phyloP scores from a whole-genome alignment of 2,797 vertebrate genomes.

The Enteromius trimaculatus region DNA sequence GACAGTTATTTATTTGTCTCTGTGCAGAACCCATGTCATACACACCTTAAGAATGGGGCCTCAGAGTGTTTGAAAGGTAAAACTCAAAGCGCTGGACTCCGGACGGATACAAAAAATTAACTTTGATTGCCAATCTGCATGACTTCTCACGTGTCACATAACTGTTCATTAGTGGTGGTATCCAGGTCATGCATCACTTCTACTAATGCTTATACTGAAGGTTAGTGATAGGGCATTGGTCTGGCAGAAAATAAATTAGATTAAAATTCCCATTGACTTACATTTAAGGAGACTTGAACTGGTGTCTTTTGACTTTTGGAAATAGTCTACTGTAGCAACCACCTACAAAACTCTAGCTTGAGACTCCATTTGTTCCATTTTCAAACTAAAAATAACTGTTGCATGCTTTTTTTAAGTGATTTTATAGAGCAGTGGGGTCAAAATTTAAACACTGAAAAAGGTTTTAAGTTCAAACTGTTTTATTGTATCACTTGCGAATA shows the following conservation, averaged over 20 bases:
- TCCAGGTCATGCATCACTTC: background rate
- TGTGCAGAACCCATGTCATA: constrained; percentile 56
- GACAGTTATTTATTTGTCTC: constrained; percentile 69
- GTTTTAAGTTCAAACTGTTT: background rate
- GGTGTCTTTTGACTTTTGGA: background rate
- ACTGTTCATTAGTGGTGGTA: background rate
- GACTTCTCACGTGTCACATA: background rate
- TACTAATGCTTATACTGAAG: background rate
- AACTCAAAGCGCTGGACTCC: constrained; percentile 8
- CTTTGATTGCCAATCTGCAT: background rate
- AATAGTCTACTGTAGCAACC: background rate
- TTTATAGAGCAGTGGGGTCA: background rate
- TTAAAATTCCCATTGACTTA: background rate
- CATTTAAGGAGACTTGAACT: background rate
- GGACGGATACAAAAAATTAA: background rate
- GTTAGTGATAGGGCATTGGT: background rate
- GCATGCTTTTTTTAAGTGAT: background rate
- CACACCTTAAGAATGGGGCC: constrained; percentile 49
- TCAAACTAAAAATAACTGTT: background rate
- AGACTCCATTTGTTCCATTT: background rate
- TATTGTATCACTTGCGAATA: background rate
- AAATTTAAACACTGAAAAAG: background rate
- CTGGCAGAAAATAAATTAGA: background rate
- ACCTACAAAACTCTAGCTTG: background rate
- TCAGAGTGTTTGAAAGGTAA: constrained; percentile 48